Conservation (phyloP, 1,140 invertebrate species). For the Drosophila carrolli region DNA sequence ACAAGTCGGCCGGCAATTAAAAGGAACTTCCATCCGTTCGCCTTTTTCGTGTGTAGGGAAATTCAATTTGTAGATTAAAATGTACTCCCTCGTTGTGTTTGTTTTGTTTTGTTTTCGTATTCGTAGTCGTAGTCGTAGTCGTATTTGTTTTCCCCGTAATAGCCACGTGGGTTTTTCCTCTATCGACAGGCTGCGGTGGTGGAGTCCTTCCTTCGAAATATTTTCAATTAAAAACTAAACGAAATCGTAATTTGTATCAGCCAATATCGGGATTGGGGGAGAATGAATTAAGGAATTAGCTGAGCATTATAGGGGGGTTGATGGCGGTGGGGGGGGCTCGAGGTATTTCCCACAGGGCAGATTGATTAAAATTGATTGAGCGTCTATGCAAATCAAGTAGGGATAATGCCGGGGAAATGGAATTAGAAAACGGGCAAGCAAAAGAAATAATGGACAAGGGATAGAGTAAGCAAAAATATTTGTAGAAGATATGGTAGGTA, state of each 20-base stretch:
- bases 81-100: conserved; percentile 14
- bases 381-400: conserved; percentile 34
- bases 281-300: conserved; percentile 36
- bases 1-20: conserved; percentile 74
- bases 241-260: conserved; percentile 22
- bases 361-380: conserved; percentile 47
- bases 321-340: not conserved
- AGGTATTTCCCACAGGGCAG: conserved; percentile 14
- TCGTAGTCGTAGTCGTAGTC: not conserved
- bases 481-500: conserved; percentile 14
- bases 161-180: conserved; percentile 26
- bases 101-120: conserved; percentile 1
- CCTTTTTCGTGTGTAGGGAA: conserved; percentile 46
- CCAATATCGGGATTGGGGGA: conserved; percentile 3
- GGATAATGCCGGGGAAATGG: conserved; percentile 27
- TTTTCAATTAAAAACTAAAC: conserved; percentile 47
- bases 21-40: conserved; percentile 34
- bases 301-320: conserved; percentile 1
- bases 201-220: conserved; percentile 6
- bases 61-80: conserved; percentile 76
- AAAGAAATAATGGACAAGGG: conserved; percentile 24
- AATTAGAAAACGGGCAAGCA: conserved; percentile 15
- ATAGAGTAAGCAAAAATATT: conserved; percentile 19
- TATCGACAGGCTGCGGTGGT: conserved; percentile 1
- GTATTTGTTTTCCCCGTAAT: conserved; percentile 13